These are phyloP conservation scores for Lycocerus yunnanus DNA, from an alignment of 2,888 invertebrate genomes.

Conservation along the genomic window DNA sequence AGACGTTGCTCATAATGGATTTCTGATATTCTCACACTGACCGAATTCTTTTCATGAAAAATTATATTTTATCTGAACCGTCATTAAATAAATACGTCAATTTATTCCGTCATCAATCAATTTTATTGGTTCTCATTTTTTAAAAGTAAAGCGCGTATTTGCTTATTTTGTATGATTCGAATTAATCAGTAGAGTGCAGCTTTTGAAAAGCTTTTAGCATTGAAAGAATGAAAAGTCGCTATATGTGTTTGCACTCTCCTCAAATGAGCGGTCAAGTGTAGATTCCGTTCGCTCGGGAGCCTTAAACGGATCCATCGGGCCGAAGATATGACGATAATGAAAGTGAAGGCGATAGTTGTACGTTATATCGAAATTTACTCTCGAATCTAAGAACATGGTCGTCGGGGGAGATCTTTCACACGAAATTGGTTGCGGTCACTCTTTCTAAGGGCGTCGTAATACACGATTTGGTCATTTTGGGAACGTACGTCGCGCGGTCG, in stretches of 20 bases:
- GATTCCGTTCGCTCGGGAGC: slow-evolving; percentile 20
- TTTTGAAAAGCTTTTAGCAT: slow-evolving; percentile 20
- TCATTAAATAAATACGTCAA: not conserved
- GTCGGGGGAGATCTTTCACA: slow-evolving; percentile 17
- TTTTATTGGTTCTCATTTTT: not conserved
- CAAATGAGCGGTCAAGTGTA: slow-evolving; percentile 29
- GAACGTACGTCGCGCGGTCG: not conserved
- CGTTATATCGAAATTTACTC: slow-evolving; percentile 12
- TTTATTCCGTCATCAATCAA: not conserved
- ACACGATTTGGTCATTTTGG: slow-evolving; percentile 13
- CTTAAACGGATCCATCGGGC: slow-evolving; percentile 19
- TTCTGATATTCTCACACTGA: slow-evolving; percentile 26
- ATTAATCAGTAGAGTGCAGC: not conserved
- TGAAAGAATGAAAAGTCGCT: slow-evolving; percentile 24
- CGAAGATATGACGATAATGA: slow-evolving; percentile 22
- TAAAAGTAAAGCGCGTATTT: not conserved
- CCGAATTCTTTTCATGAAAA: slow-evolving; percentile 22
- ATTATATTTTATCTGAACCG: not conserved
- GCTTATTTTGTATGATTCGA: not conserved
- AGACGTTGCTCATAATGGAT: slow-evolving; percentile 22
- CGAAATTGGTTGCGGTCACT: slow-evolving; percentile 16
- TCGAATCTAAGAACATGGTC: slow-evolving; percentile 18
- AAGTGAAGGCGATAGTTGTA: slow-evolving; percentile 14
- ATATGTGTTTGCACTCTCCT: slow-evolving; percentile 15
- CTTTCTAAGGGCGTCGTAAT: slow-evolving; percentile 22